Base-by-base conservation (phyloP, 2,113 vertebrate genomes). In the Rhinolophus ferrumequinum region DNA sequence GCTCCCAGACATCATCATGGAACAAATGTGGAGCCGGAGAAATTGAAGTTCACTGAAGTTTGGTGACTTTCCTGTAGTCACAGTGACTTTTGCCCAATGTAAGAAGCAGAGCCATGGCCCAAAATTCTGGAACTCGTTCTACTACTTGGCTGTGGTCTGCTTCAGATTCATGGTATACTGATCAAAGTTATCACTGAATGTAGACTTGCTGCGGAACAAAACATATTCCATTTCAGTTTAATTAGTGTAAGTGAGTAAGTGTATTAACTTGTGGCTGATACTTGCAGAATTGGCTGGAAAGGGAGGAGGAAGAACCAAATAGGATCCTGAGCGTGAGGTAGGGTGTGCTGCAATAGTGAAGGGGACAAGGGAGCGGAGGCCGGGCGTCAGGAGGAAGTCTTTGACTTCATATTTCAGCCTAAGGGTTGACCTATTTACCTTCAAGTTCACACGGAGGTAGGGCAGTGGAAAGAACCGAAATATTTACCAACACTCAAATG, bases 221-320 rank as follows among this genome's bases (percentile, higher is more conserved):
- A 35, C 50, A 15, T 33, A 16, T 28, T 66, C 21, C 33, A 44
- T 56, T 83, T 89, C 47, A 19, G 35, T 84, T 81, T 90, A 94
- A 38, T 73, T 79, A 85, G 7, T 21, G 4, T 16, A n/a, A 76
- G 24, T 54, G n/a, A 54, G 16, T 94, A 66, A 33, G 14, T n/a
- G 14, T 44, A 24, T 41, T 72, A 41, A 81, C 38, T 83, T 11
- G 47, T 41, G 30, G 8, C 5, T 5, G 19, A 13, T 62, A 28
- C 70, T 50, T 90, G 66, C 47, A 80, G 33, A 84, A 64, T 92
- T 95, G 41, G 2, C 56, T 70, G 67, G 35, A 52, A 92, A 95
- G 22, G 30, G n/a, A 58, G 1, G 3, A 47, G 16, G 24, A 81
- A 56, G 35, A 85, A 73, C 26, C 5, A 18, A 38, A 24, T 58